Conservation (phyloP, 2,113 vertebrate species). For the Mobula birostris region DNA sequence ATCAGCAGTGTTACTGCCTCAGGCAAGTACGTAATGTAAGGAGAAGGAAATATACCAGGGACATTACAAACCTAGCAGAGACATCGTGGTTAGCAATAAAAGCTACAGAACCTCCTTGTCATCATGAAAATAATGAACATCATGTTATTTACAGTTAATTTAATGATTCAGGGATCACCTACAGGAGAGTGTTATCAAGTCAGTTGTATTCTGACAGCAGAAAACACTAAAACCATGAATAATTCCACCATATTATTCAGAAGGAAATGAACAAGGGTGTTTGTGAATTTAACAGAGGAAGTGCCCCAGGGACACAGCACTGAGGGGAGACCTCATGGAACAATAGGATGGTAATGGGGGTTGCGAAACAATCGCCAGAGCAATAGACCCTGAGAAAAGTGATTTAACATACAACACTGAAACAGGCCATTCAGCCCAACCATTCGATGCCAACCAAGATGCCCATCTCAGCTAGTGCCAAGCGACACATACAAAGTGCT, state of each 20-base stretch:
- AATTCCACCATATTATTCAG: neutral
- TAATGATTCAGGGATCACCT: neutral
- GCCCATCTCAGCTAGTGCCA: no score
- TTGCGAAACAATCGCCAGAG: neutral
- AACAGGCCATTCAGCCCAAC: no score
- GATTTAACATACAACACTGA: neutral
- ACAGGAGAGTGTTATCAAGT: neutral
- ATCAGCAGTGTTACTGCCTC: no score
- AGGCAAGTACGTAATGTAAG: no score
- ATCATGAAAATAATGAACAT: neutral
- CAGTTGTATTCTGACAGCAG: neutral
- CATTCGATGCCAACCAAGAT: no score
- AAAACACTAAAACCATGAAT: neutral
- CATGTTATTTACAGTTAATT: neutral
- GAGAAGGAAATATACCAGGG: no score
- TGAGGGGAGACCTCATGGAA: neutral
- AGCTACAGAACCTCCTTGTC: neutral
- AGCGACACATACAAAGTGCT: no score
- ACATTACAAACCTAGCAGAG: no score
- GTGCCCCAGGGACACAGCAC: neutral
- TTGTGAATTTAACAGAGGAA: neutral
- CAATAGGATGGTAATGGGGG: neutral
- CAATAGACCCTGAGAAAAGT: neutral
- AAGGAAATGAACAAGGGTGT: neutral
- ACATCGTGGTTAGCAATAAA: no score